phyloP scores from a whole-genome alignment of 2,888 invertebrate species.

The Zele albiditarsus region DNA sequence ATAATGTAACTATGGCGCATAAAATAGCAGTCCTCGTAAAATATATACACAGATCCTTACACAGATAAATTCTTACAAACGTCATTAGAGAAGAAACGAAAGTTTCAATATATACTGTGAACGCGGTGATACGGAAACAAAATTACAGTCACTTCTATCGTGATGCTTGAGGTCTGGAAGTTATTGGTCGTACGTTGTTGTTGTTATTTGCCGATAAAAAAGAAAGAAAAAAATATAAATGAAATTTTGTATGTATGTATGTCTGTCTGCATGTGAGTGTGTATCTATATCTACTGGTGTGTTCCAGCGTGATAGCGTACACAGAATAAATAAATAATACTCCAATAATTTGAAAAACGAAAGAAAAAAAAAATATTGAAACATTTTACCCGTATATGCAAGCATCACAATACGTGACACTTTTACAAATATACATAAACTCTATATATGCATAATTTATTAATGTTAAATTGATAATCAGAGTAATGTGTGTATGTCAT shows the following conservation, averaged over 20 bases:
- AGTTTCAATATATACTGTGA: slow-evolving; percentile 24
- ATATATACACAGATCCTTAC: background rate
- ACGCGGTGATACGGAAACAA: slow-evolving; percentile 34
- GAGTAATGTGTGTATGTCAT: background rate
- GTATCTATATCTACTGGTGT: background rate
- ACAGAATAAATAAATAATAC: background rate
- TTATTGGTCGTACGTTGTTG: background rate
- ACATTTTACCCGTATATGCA: background rate
- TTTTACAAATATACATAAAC: background rate
- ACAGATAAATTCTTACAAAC: slow-evolving; percentile 27
- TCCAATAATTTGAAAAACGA: background rate
- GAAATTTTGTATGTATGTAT: background rate
- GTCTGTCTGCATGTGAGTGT: background rate
- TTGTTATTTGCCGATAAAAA: background rate
- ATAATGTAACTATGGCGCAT: background rate
- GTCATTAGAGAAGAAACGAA: slow-evolving; percentile 32
- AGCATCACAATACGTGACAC: background rate
- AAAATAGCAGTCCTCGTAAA: background rate
- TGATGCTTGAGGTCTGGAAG: slow-evolving; percentile 15
- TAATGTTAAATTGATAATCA: background rate
- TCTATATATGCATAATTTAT: slow-evolving; percentile 4
- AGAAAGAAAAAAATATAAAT: background rate
- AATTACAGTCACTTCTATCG: slow-evolving; percentile 23
- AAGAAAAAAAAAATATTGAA: background rate
- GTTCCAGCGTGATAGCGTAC: background rate